Base-by-base conservation (phyloP, 1,140 invertebrate genomes). In the Aphidius gifuensis region DNA sequence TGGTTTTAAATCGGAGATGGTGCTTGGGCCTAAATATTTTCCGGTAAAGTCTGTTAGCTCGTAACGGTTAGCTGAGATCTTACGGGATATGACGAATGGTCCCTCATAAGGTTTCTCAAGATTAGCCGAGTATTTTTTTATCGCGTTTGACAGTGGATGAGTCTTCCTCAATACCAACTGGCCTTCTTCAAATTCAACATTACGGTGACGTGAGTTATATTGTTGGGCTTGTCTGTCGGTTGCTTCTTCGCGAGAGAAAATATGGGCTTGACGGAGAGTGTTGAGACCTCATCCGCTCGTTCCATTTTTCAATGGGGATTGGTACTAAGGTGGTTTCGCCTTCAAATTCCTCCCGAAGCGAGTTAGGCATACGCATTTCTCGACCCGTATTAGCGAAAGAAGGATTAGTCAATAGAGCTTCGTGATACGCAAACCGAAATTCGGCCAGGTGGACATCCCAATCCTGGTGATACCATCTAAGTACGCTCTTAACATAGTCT, bases 361-460 rank as follows among this genome's bases (percentile, higher is more conserved):
- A 40, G 0, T 51, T 46, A 3, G 69, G 67, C 6, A 67, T 64
- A 9, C 67, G 45, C 21, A 79, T 49, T 56, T 79, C 74, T 56
- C 75, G 44, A 2, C 71, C 78, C 40, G 74, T 73, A 8, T 65
- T 76, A 6, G 77, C 56, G n/a, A 69, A 71, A 6, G 75, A 73
- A 9, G 78, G 74, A 9, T 72, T 68, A 44, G 62, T 64, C 50
- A 62, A 50, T 4, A 75, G 77, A 4, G 67, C 64, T 11, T 66
- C 58, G 62, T 74, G 64, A 2, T 62, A 58, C 0, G 74, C 71
- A 51, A 75, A 74, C 5, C 68, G 51, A 16, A 74, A 65, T 5
- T 62, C 46, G 6, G 61, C 53, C 9, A 74, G 64, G 50, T 69
- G 62, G 9, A 65, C 58, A 53, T 70, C 64, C 76, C 76, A 81